Percentiles rank a stretch among this genome's conserved stretches.
Evolutionary conservation across 2,797 vertebrate genomes (phyloP).

Genomic region (Apogon talboti): DNA sequence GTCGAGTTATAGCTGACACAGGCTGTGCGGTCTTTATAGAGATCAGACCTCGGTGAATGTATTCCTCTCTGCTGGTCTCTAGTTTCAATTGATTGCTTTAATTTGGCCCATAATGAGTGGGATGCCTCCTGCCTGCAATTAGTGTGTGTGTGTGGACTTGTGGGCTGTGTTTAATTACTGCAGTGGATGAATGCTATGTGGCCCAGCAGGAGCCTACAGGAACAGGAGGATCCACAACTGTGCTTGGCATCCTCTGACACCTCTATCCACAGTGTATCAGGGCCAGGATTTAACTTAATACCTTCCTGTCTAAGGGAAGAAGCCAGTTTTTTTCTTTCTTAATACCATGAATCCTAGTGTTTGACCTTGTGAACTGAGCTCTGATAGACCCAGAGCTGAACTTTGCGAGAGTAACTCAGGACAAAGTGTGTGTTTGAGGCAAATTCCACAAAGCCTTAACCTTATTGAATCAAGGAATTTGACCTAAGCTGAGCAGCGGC

Average conservation of each 20-base stretch:
- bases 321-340: slow-evolving; percentile 29
- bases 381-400: not conserved
- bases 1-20: slow-evolving; percentile 57
- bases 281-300: slow-evolving; percentile 43
- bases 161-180: slow-evolving; percentile 77
- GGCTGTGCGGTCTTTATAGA: slow-evolving; percentile 52
- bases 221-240: slow-evolving; percentile 59
- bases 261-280: slow-evolving; percentile 38
- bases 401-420: slow-evolving; percentile 10
- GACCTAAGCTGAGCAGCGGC: slow-evolving; percentile 8
- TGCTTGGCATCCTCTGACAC: slow-evolving; percentile 56
- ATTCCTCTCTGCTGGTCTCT: slow-evolving; percentile 72
- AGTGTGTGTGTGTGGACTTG: slow-evolving; percentile 49
- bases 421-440: slow-evolving; percentile 1
- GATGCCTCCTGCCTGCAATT: slow-evolving; percentile 73
- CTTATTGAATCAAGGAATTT: slow-evolving; percentile 7
- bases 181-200: slow-evolving; percentile 70
- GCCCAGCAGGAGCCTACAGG: slow-evolving; percentile 60
- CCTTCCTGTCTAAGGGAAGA: slow-evolving; percentile 41
- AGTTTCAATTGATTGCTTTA: slow-evolving; percentile 78
- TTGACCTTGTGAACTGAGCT: slow-evolving; percentile 42
- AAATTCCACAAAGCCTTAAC: slow-evolving; percentile 16
- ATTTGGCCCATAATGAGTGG: slow-evolving; percentile 75
- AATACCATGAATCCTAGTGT: slow-evolving; percentile 28
- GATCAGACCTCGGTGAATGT: slow-evolving; percentile 58